A percentile compares a stretch with the other conserved stretches of the same genome.
phyloP scores from a whole-genome alignment of 2,888 invertebrate genomes.

The Auanema sp. region DNA sequence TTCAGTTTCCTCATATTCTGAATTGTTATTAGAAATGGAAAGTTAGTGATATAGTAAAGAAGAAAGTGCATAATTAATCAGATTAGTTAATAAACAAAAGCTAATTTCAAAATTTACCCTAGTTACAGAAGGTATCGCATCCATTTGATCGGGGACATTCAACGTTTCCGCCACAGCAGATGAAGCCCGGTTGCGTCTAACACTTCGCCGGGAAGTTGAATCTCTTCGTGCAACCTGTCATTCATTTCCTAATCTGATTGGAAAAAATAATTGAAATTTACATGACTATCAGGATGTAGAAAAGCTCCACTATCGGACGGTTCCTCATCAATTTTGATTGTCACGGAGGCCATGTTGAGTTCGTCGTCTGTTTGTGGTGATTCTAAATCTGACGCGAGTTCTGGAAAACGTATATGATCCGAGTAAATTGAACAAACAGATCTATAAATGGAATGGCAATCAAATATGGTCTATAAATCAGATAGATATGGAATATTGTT shows the following conservation, averaged over 20 bases:
- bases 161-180: constrained; percentile 13
- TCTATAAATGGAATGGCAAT: too few species aligned
- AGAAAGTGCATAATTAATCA: too few species aligned
- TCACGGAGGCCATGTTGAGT: constrained; percentile 17
- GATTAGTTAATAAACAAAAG: not conserved
- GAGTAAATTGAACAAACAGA: too few species aligned
- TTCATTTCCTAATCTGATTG: not conserved
- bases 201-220: constrained; percentile 4
- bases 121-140: not conserved
- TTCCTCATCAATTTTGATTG: constrained; percentile 22
- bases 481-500: too few species aligned
- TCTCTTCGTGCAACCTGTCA: constrained; percentile 15
- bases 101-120: not conserved
- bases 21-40: too few species aligned
- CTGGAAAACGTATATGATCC: not conserved
- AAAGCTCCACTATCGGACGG: constrained; percentile 6
- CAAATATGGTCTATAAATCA: too few species aligned
- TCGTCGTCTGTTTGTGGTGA: not conserved
- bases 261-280: not conserved
- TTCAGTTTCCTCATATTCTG: not conserved
- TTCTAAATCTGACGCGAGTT: not conserved
- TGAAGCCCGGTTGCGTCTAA: constrained; percentile 13
- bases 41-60: too few species aligned
- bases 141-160: not conserved
- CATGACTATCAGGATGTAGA: not conserved